These are phyloP conservation scores for Lytechinus pictus DNA, from an alignment of 35 echinoderm and acorn worm genomes.

Conservation along the genomic window DNA sequence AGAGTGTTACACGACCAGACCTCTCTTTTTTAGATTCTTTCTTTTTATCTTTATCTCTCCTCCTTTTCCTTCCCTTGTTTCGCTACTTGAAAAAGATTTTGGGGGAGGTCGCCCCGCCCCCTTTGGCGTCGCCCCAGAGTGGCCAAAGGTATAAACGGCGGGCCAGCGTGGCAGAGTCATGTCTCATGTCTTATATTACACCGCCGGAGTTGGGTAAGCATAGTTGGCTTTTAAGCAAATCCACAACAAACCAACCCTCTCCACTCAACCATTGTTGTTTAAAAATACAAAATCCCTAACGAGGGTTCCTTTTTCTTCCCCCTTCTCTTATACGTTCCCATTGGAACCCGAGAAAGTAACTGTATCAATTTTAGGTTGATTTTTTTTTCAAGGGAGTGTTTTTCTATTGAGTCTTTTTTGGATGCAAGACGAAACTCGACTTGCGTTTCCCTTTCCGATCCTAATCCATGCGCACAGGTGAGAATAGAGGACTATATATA, in stretches of 20 bases:
- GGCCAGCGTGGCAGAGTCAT: conserved; percentile 26
- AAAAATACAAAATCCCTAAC: conserved; percentile 21
- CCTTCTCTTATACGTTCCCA: background rate
- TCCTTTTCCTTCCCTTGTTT: too few relatives aligned
- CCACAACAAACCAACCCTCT: conserved; percentile 27
- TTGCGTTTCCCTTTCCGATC: conserved; percentile 4
- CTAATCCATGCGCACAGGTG: conserved; percentile 40
- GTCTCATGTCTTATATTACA: conserved; percentile 27
- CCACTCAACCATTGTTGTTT: background rate
- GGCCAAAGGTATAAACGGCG: background rate
- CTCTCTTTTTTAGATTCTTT: too few relatives aligned
- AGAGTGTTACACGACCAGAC: too few relatives aligned
- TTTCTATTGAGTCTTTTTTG: conserved; percentile 15
- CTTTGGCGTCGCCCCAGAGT: too few relatives aligned
- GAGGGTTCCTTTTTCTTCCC: background rate
- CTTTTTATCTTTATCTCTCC: too few relatives aligned
- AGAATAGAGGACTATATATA: background rate
- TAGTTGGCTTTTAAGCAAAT: conserved; percentile 25
- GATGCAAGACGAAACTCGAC: conserved; percentile 30
- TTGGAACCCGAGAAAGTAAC: conserved; percentile 43
- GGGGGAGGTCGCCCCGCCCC: too few relatives aligned
- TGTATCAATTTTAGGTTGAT: conserved; percentile 42
- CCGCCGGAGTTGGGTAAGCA: conserved; percentile 37
- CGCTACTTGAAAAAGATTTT: too few relatives aligned
- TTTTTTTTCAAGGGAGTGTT: background rate